Evolutionary conservation across 2,888 invertebrate species (phyloP).

Genomic region (Congeria kusceri): DNA sequence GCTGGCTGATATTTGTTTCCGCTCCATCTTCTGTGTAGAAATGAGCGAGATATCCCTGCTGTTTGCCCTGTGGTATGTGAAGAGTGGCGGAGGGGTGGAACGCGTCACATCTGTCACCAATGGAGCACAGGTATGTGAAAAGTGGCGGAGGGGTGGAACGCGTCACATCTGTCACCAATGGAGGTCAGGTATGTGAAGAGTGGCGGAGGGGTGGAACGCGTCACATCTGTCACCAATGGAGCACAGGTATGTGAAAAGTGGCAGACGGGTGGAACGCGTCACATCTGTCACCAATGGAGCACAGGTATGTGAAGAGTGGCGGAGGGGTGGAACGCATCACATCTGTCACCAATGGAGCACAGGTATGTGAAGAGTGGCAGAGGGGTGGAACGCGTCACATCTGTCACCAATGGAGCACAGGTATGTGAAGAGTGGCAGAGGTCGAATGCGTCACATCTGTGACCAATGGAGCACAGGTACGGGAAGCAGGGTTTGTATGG

Average conservation of each 20-base stretch:
- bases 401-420: constrained; percentile 76
- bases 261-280: constrained; percentile 64
- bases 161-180: neutral
- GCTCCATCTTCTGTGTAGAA: constrained; percentile 75
- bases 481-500: too few species aligned
- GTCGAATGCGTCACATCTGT: constrained; percentile 64
- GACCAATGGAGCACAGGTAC: constrained; percentile 77
- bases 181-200: constrained; percentile 74
- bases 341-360: constrained; percentile 20
- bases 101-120: constrained; percentile 70
- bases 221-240: constrained; percentile 73
- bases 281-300: constrained; percentile 74
- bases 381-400: constrained; percentile 63
- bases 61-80: constrained; percentile 79
- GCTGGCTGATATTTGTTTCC: constrained; percentile 70
- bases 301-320: constrained; percentile 68
- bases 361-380: constrained; percentile 65
- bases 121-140: constrained; percentile 73
- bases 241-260: constrained; percentile 67
- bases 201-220: constrained; percentile 63
- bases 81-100: constrained; percentile 65
- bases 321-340: constrained; percentile 64
- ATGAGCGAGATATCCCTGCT: constrained; percentile 81
- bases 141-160: too few species aligned
- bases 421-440: constrained; percentile 64